A percentile compares a stretch with the other conserved stretches of the same genome.
Conservation (phyloP, 2,797 vertebrate species). For the Iguana delicatissima region DNA sequence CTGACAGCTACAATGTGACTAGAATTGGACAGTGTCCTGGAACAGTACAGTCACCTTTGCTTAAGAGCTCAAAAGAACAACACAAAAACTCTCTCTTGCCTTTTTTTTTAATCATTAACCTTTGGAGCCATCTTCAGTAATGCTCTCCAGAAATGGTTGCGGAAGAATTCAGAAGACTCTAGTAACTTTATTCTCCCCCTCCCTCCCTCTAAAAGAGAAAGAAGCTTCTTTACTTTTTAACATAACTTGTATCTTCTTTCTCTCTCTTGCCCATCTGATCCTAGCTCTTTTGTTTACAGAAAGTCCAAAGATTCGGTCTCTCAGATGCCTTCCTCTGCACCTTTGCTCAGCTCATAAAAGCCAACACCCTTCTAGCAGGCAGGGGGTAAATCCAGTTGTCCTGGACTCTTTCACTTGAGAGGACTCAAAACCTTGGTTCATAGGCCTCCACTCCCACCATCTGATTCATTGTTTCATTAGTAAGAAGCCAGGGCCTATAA, state of each 20-base stretch:
- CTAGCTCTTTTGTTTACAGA: background rate
- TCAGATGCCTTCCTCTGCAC: background rate
- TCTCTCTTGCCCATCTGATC: background rate
- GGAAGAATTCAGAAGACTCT: constrained; percentile 1
- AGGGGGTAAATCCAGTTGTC: background rate
- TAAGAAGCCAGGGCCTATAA: constrained; percentile 15
- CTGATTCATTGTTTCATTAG: background rate
- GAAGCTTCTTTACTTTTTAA: background rate
- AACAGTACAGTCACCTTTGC: background rate
- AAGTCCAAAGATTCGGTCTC: background rate
- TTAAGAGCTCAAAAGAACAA: background rate
- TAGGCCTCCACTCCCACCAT: background rate
- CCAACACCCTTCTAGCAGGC: background rate
- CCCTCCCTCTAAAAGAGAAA: background rate
- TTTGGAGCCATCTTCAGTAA: background rate
- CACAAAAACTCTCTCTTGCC: background rate
- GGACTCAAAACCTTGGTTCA: background rate
- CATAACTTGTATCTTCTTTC: too few species aligned
- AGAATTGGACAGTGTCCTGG: background rate
- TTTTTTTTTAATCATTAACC: background rate
- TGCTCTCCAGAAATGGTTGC: background rate
- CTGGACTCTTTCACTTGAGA: background rate
- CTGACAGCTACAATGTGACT: background rate
- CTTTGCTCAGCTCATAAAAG: background rate
- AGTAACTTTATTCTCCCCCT: background rate